Percentiles rank a stretch among this genome's conserved stretches.
Conservation (phyloP, 1,140 invertebrate genomes). For the Sarcophaga bullata region DNA sequence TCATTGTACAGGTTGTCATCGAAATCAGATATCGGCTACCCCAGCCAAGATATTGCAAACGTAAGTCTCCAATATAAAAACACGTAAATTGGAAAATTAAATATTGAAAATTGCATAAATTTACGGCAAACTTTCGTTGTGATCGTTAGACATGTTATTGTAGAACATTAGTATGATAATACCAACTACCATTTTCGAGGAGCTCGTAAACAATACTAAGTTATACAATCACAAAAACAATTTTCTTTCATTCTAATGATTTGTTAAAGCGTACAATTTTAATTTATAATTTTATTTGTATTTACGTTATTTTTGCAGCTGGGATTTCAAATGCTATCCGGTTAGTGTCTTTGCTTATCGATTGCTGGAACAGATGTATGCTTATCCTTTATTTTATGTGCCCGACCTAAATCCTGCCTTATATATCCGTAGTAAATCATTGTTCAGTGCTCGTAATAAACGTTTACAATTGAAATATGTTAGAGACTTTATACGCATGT, state of each 20-base stretch:
- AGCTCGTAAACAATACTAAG: too few species aligned
- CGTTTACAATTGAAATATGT: constrained; percentile 76
- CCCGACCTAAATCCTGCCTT: constrained; percentile 76
- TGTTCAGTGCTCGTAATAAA: constrained; percentile 72
- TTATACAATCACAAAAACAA: too few species aligned
- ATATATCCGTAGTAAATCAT: constrained; percentile 71
- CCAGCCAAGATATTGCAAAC: constrained; percentile 81
- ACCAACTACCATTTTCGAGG: too few species aligned
- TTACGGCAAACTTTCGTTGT: too few species aligned
- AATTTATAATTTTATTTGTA: neutral
- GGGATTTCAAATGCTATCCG: constrained; percentile 71
- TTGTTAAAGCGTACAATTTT: neutral
- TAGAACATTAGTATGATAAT: too few species aligned
- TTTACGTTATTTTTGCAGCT: constrained; percentile 55
- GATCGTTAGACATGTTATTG: too few species aligned
- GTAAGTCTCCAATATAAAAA: constrained; percentile 69
- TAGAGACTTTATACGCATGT: constrained; percentile 75
- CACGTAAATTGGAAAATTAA: neutral
- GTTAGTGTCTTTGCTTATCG: constrained; percentile 86
- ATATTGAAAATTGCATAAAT: neutral
- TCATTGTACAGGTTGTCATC: constrained; percentile 90
- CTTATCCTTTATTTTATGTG: constrained; percentile 83
- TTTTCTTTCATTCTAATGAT: neutral
- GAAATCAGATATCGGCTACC: constrained; percentile 78
- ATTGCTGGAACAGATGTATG: constrained; percentile 79